Conservation (phyloP, 2,888 invertebrate species). For the Tenthredo livida region DNA sequence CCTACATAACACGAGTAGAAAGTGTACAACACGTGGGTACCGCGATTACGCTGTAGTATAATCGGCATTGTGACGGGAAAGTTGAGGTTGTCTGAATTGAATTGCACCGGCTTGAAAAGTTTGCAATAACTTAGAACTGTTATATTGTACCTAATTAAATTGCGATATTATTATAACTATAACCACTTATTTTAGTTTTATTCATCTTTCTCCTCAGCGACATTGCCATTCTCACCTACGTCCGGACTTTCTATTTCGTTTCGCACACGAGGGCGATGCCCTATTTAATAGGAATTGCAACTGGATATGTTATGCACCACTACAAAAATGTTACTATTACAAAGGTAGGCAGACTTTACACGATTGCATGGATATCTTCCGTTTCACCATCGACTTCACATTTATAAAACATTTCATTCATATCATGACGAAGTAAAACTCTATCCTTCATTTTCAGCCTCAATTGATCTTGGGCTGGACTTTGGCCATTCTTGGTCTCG, state of each 20-base stretch:
- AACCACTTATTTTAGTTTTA: background rate
- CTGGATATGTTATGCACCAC: constrained; percentile 50
- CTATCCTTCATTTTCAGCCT: constrained; percentile 2
- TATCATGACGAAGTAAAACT: background rate
- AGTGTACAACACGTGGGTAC: constrained; percentile 46
- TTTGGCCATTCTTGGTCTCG: constrained; percentile 18
- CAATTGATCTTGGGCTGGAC: constrained; percentile 57
- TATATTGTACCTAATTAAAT: constrained; percentile 20
- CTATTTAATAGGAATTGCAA: constrained; percentile 52
- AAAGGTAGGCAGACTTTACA: constrained; percentile 41
- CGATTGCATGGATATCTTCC: background rate
- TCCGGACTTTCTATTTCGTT: constrained; percentile 48
- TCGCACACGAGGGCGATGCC: constrained; percentile 51
- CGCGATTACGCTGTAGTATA: constrained; percentile 46
- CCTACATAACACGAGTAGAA: constrained; percentile 47
- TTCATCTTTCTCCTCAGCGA: constrained; percentile 34
- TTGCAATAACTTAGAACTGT: constrained; percentile 16
- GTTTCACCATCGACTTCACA: background rate
- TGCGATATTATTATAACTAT: constrained; percentile 9
- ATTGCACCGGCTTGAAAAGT: constrained; percentile 14
- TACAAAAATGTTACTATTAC: constrained; percentile 40
- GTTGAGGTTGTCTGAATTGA: constrained; percentile 43
- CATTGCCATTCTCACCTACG: constrained; percentile 19
- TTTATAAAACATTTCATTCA: background rate
- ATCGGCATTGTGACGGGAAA: constrained; percentile 49